Evolutionary conservation across 2,113 vertebrate species (phyloP).

Genomic region (Epinephelus moara): DNA sequence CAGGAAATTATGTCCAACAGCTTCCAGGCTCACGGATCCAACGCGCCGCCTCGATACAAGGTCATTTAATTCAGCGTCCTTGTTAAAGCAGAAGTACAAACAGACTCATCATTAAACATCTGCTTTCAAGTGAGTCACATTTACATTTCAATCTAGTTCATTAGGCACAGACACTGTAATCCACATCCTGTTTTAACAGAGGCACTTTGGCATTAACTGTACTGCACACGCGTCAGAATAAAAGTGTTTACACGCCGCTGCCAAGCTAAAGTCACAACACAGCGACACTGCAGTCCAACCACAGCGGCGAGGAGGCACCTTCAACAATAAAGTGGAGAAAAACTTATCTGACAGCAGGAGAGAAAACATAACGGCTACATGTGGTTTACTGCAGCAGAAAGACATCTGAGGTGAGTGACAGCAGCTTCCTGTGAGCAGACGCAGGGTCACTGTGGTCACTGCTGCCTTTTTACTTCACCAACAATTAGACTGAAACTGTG

Average conservation of each 20-base stretch:
- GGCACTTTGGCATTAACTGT: slow-evolving; percentile 2
- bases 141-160: slow-evolving; percentile 74
- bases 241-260: slow-evolving; percentile 9
- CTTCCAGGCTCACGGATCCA: slow-evolving; percentile 11
- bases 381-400: slow-evolving; percentile 18
- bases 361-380: not conserved
- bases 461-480: not conserved
- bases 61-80: slow-evolving; percentile 56
- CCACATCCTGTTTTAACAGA: slow-evolving; percentile 39
- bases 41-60: slow-evolving; percentile 23
- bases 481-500: not conserved
- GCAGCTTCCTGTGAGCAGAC: not conserved
- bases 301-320: slow-evolving; percentile 28
- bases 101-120: slow-evolving; percentile 69
- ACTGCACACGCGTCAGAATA: slow-evolving; percentile 14
- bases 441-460: not conserved
- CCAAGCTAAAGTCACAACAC: not conserved
- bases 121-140: slow-evolving; percentile 70
- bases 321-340: slow-evolving; percentile 37
- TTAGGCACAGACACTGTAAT: slow-evolving; percentile 58
- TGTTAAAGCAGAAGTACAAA: slow-evolving; percentile 64
- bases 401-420: not conserved
- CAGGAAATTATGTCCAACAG: slow-evolving; percentile 28
- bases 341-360: slow-evolving; percentile 19
- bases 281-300: not conserved